phyloP scores from a whole-genome alignment of 2,113 vertebrate species.

The Mormoops blainvillei region DNA sequence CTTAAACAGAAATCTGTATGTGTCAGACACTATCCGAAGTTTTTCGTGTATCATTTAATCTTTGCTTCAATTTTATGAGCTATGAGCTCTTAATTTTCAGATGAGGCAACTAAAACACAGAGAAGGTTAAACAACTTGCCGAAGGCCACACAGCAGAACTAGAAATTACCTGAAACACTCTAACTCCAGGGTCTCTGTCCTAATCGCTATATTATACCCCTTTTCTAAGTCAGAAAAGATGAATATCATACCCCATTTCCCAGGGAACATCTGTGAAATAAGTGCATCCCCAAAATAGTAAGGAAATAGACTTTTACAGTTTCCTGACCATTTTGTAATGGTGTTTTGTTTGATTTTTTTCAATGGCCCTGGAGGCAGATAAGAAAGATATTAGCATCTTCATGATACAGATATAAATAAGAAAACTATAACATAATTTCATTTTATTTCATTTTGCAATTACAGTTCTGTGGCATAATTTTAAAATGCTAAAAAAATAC shows the following conservation, averaged over 20 bases:
- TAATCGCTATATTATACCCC: background rate
- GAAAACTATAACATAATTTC: background rate
- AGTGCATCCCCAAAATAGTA: background rate
- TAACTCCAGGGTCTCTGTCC: background rate
- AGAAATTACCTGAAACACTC: background rate
- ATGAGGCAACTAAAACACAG: background rate
- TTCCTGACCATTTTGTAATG: background rate
- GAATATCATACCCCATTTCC: background rate
- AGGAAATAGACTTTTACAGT: background rate
- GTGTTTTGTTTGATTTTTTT: background rate
- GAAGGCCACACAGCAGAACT: background rate
- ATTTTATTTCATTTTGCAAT: background rate
- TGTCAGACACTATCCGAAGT: background rate
- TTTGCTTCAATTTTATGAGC: background rate
- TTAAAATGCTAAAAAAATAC: conserved; percentile 3
- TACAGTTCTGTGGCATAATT: background rate
- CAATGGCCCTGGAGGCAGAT: background rate
- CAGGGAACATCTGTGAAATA: background rate
- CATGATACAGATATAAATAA: background rate
- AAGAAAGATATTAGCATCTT: background rate
- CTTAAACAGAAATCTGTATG: background rate
- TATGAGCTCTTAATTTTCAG: background rate
- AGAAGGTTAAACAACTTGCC: background rate
- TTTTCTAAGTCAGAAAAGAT: background rate
- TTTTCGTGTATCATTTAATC: background rate